Conservation (phyloP, 1,140 invertebrate genomes). For the Temnothorax longispinosus region DNA sequence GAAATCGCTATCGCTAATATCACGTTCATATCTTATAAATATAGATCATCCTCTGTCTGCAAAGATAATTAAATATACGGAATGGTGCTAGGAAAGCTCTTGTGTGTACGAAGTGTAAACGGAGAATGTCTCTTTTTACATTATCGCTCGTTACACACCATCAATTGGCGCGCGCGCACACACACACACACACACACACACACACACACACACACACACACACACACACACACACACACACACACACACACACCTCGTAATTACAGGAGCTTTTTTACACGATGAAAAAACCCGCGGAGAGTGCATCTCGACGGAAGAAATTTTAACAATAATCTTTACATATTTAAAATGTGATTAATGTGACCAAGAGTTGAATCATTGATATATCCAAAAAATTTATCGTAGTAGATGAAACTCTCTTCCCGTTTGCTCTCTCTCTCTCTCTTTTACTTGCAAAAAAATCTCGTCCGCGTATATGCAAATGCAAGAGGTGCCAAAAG, state of each 20-base stretch:
- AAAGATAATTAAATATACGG: slow-evolving; percentile 12
- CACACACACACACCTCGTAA: neutral
- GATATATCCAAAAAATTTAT: slow-evolving; percentile 73
- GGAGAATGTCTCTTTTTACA: neutral
- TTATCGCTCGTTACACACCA: neutral
- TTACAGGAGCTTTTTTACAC: slow-evolving; percentile 12
- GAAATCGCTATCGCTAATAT: slow-evolving; percentile 48
- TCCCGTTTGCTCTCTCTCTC: slow-evolving; percentile 39
- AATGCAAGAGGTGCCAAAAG: slow-evolving; percentile 76
- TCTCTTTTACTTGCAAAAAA: slow-evolving; percentile 70
- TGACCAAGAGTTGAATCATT: slow-evolving; percentile 41
- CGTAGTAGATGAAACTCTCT: slow-evolving; percentile 56
- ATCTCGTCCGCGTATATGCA: slow-evolving; percentile 73
- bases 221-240: too few relatives aligned
- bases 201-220: neutral
- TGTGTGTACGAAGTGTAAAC: slow-evolving; percentile 10
- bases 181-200: neutral
- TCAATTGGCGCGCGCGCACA: neutral
- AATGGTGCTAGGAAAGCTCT: slow-evolving; percentile 18
- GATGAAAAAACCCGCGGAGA: slow-evolving; percentile 3
- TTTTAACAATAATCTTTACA: slow-evolving; percentile 51
- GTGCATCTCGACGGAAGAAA: slow-evolving; percentile 26
- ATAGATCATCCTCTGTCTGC: slow-evolving; percentile 44
- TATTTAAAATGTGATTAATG: slow-evolving; percentile 58
- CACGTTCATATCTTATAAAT: slow-evolving; percentile 57